Evolutionary conservation across 1,140 invertebrate genomes (phyloP).

Genomic region (Dendroctonus ponderosae): DNA sequence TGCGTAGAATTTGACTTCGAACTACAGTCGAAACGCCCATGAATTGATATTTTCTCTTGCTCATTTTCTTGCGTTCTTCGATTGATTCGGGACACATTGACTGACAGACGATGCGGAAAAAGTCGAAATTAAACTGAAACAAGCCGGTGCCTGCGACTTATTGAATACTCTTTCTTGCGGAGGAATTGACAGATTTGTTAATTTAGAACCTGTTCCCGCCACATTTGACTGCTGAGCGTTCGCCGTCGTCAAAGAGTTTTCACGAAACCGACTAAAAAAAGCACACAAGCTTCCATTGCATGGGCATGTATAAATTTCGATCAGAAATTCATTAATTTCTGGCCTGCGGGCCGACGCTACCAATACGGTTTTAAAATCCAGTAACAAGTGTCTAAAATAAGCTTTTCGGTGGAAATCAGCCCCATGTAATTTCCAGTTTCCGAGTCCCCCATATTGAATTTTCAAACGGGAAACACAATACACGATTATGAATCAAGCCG

Average conservation of each 20-base stretch:
- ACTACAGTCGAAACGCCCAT: no score
- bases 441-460: constrained; percentile 32
- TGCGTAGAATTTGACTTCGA: no score
- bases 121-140: constrained; percentile 1
- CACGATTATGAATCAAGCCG: constrained; percentile 27
- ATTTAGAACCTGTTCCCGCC: constrained; percentile 9
- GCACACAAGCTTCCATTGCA: no score
- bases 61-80: no score
- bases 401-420: constrained; percentile 24
- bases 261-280: constrained; percentile 1
- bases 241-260: not conserved
- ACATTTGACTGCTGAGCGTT: no score
- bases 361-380: constrained; percentile 16
- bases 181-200: constrained; percentile 13
- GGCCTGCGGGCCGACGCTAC: not conserved
- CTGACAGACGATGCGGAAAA: no score
- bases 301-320: not conserved
- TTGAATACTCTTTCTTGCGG: constrained; percentile 3
- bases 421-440: constrained; percentile 33
- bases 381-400: constrained; percentile 35
- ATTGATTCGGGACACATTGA: no score
- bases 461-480: constrained; percentile 32
- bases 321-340: constrained; percentile 12
- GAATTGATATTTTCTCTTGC: no score
- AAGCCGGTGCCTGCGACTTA: not conserved